phyloP scores from a whole-genome alignment of 2,797 vertebrate genomes.

The Momotus momota region DNA sequence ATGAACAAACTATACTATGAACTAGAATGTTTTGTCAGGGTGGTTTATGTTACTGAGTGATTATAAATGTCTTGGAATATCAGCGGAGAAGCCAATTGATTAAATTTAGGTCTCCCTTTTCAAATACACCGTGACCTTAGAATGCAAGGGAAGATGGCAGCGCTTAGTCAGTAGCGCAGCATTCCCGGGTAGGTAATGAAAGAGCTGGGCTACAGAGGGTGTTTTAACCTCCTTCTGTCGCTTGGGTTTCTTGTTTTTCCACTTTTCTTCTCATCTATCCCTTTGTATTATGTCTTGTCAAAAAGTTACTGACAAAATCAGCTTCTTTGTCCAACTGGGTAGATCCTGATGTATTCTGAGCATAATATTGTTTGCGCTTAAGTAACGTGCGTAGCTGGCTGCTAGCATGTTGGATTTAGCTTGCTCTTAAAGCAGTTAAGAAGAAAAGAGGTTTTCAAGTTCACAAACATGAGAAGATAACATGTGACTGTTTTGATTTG shows the following conservation, averaged over 20 bases:
- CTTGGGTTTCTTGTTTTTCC: neutral
- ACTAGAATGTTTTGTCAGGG: neutral
- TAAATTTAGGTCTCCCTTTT: neutral
- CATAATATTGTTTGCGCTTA: neutral
- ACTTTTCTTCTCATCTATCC: fast-evolving
- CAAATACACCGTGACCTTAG: neutral
- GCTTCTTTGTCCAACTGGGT: neutral
- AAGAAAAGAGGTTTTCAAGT: slow-evolving; percentile 15
- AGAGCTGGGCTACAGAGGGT: neutral
- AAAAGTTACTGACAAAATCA: neutral
- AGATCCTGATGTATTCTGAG: fast-evolving
- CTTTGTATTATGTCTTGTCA: neutral
- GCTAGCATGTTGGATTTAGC: neutral
- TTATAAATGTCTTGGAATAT: neutral
- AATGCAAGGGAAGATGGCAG: neutral
- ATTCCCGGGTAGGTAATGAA: neutral
- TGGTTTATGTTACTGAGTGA: neutral
- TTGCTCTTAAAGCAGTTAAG: neutral
- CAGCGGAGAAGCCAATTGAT: neutral
- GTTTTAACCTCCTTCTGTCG: neutral
- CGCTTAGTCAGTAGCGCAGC: neutral
- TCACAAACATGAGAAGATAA: neutral
- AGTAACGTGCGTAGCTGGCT: fast-evolving
- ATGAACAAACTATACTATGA: neutral
- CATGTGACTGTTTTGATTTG: neutral